A percentile compares a stretch with the other conserved stretches of the same genome.
Conservation (phyloP, 2,797 vertebrate genomes). For the Peromyscus attwateri region DNA sequence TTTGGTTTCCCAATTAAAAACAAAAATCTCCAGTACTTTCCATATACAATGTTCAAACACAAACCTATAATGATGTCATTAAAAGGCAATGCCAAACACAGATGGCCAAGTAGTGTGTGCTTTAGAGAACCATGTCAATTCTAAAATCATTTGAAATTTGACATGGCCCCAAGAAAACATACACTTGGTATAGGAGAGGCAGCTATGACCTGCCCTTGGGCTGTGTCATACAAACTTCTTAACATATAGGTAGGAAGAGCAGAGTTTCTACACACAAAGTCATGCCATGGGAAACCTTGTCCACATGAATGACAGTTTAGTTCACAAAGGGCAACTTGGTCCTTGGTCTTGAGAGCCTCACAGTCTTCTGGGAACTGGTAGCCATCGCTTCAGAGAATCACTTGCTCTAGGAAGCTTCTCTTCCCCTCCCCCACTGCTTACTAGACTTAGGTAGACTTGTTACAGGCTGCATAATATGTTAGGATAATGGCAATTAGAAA, state of each 20-base stretch:
- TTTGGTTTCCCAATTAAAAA: background rate
- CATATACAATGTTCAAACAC: background rate
- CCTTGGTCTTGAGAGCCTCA: background rate
- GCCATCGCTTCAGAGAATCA: background rate
- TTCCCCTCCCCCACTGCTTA: background rate
- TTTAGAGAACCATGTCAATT: background rate
- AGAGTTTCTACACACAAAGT: background rate
- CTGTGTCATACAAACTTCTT: background rate
- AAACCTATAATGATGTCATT: background rate
- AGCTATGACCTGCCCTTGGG: background rate
- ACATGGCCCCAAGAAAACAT: background rate
- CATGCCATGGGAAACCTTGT: background rate
- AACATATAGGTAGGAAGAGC: background rate
- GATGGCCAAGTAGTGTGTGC: background rate
- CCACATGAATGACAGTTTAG: background rate
- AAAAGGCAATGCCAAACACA: background rate
- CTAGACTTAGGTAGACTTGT: background rate
- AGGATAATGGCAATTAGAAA: accelerated
- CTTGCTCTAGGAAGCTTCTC: background rate
- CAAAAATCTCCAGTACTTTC: background rate
- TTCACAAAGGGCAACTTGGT: background rate
- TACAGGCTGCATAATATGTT: background rate
- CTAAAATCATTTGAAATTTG: background rate
- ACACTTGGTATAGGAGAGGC: background rate
- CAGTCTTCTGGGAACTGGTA: background rate